These are phyloP conservation scores for Crax fasciolata DNA, from an alignment of 2,797 vertebrate genomes.

Conservation along the genomic window DNA sequence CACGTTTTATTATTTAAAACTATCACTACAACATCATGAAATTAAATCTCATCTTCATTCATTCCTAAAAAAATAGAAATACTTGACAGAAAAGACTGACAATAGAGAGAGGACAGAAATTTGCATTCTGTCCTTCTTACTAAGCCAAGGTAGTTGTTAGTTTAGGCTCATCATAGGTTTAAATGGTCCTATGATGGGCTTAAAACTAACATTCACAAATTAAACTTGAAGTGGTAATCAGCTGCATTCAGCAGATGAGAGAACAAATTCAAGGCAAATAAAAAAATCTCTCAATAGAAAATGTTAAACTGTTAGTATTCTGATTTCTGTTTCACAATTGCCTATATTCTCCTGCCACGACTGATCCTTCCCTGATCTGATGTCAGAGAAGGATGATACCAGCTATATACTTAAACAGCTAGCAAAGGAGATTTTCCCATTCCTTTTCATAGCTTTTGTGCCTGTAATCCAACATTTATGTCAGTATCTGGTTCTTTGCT, in stretches of 20 bases:
- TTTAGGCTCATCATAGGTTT: neutral
- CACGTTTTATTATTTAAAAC: neutral
- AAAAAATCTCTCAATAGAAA: neutral
- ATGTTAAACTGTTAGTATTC: neutral
- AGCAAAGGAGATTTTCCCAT: neutral
- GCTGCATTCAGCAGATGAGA: neutral
- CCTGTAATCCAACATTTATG: neutral
- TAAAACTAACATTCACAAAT: constrained; percentile 19
- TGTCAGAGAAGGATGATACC: neutral
- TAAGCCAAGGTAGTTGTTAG: neutral
- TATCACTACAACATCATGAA: neutral
- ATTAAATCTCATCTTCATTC: neutral
- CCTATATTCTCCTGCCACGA: neutral
- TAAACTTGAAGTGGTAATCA: neutral
- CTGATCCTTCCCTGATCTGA: neutral
- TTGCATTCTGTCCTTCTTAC: neutral
- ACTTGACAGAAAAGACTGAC: neutral
- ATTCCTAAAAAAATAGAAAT: neutral
- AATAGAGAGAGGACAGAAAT: neutral
- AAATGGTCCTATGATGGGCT: neutral
- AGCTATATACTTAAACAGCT: neutral
- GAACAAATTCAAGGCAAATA: neutral
- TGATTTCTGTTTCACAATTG: neutral
- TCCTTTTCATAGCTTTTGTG: neutral
- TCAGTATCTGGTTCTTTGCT: neutral